Evolutionary conservation across 2,888 invertebrate species (phyloP).

Genomic region (Octodonta nipae): DNA sequence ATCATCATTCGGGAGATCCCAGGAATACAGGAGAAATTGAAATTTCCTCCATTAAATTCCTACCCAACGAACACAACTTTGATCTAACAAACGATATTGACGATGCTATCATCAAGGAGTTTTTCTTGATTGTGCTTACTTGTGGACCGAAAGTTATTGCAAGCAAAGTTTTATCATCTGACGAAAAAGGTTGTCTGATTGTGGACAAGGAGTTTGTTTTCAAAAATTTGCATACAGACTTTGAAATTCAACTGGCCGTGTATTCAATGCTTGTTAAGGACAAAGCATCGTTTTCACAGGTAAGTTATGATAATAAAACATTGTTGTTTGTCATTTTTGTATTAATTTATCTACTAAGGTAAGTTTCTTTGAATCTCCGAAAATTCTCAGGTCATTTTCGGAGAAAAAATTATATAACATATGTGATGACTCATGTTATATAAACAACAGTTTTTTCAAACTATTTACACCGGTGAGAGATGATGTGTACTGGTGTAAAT

Average conservation of each 20-base stretch:
- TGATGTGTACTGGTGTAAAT: too few species aligned
- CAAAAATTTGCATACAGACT: conserved; percentile 12
- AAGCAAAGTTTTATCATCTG: conserved; percentile 14
- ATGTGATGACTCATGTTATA: too few species aligned
- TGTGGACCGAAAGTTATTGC: conserved; percentile 15
- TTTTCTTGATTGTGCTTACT: conserved; percentile 14
- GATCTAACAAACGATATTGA: too few species aligned
- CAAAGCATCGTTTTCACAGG: too few species aligned
- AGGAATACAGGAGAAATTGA: conserved; percentile 12
- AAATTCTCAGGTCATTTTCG: too few species aligned
- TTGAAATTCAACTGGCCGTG: conserved; percentile 13
- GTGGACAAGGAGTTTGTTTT: conserved; percentile 10
- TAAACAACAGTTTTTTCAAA: too few species aligned
- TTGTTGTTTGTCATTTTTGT: too few species aligned
- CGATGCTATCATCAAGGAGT: conserved; percentile 11
- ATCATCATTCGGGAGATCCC: conserved; percentile 5
- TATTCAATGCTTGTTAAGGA: conserved; percentile 15
- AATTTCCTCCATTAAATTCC: conserved; percentile 12
- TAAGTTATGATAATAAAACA: too few species aligned
- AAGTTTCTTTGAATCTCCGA: too few species aligned
- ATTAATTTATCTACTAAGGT: too few species aligned
- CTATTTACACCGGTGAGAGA: too few species aligned
- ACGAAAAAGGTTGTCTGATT: conserved; percentile 9
- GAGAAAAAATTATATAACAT: too few species aligned
- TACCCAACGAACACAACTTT: conserved; percentile 7